These are phyloP conservation scores for Rhamphomyia laevipes DNA, from an alignment of 2,888 invertebrate species.

Conservation along the genomic window DNA sequence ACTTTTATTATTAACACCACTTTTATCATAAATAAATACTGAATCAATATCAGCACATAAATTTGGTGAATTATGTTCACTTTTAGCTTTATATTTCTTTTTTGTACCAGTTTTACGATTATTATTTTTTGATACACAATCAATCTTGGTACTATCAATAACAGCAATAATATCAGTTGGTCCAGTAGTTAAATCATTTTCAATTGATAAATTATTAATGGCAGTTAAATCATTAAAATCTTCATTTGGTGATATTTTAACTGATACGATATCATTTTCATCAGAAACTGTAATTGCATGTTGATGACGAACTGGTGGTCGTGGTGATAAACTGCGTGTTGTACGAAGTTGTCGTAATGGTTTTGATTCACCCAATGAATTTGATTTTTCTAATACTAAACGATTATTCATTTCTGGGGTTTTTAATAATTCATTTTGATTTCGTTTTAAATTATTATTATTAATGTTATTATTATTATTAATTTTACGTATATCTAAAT, in stretches of 20 bases:
- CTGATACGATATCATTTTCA: constrained; percentile 22
- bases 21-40: constrained; percentile 22
- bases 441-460: constrained; percentile 45
- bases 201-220: constrained; percentile 4
- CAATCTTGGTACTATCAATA: too few species aligned
- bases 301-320: constrained; percentile 25
- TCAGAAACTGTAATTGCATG: constrained; percentile 24
- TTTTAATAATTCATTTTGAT: constrained; percentile 31
- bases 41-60: constrained; percentile 25
- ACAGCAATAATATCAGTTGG: background rate
- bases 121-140: background rate
- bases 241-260: constrained; percentile 24
- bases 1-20: constrained; percentile 24
- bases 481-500: constrained; percentile 35
- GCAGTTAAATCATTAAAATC: constrained; percentile 17
- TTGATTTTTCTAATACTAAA: constrained; percentile 22
- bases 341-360: constrained; percentile 23
- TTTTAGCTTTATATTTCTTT: constrained; percentile 25
- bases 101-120: constrained; percentile 14
- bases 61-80: constrained; percentile 38
- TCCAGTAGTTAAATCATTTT: background rate
- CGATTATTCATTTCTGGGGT: constrained; percentile 26
- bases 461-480: constrained; percentile 12
- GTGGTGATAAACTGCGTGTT: constrained; percentile 24
- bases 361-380: constrained; percentile 24